phyloP scores from a whole-genome alignment of 2,113 vertebrate genomes.

The Oceanodroma tethys region DNA sequence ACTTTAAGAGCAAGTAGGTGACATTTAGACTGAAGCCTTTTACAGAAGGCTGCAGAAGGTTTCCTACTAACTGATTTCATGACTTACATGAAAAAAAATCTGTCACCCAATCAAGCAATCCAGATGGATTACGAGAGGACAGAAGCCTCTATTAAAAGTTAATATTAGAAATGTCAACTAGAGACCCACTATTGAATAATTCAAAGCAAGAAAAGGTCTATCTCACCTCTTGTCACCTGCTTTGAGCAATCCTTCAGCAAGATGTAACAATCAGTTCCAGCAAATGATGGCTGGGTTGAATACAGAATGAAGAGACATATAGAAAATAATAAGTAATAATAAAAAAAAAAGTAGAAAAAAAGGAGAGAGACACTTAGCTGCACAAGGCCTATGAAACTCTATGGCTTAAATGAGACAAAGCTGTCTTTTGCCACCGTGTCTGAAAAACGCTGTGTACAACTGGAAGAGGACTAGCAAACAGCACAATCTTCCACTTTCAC shows the following conservation, averaged over 20 bases:
- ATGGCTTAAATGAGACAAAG: not conserved
- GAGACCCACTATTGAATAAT: not conserved
- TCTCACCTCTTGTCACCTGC: not conserved
- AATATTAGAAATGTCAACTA: slow-evolving; percentile 6
- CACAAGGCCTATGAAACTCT: not conserved
- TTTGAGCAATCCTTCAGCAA: not conserved
- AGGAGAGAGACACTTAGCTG: not conserved
- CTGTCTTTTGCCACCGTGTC: accelerated
- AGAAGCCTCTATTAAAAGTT: not conserved
- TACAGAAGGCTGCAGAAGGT: not conserved
- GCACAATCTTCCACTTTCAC: not conserved
- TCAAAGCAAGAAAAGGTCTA: slow-evolving; percentile 1
- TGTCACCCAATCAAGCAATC: not conserved
- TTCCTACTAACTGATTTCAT: not conserved
- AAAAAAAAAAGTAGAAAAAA: not conserved
- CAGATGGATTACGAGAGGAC: not conserved
- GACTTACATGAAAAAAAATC: not conserved
- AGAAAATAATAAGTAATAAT: not conserved
- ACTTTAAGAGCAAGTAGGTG: not conserved
- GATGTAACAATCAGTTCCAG: not conserved
- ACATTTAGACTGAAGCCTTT: not conserved
- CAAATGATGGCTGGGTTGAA: not conserved
- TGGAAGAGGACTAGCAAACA: not conserved
- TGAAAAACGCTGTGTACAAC: not conserved
- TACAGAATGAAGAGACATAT: not conserved